Base-by-base conservation (phyloP, 2,113 vertebrate species). In the Calyptommatus sinebrachiatus region DNA sequence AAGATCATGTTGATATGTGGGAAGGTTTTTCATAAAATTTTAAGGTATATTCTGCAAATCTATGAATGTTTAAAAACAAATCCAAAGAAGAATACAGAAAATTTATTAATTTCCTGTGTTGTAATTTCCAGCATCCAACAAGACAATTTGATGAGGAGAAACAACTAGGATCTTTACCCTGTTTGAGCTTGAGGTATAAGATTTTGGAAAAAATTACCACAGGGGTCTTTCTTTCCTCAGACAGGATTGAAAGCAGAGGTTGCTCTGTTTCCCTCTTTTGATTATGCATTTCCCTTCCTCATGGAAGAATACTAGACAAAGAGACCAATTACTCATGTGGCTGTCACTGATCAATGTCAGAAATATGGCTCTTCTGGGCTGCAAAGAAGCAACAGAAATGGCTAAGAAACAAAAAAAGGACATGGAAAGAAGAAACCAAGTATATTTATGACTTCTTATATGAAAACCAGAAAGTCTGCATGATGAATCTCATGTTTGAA, bases 401-500 rank as follows among this genome's bases (percentile, higher is more conserved):
- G 0, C 53, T 45, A 50, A 63, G 8, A 73, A 10, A 35, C 73
- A 66, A n/a, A 12, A 12, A 10, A 80, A 72, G 61, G 63, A 4
- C 1, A 2, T 24, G 35, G 22, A n/a, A 53, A n/a, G 31, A 63
- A 77, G 18, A 72, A 61, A 50, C 26, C 60, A 76, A 65, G 46
- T 29, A 79, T 72, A 73, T 67, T 85, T 83, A n/a, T 4, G 57
- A 28, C 77, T 22, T 65, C 67, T 66, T 74, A 14, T 63, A 41
- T 73, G 77, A 78, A 78, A 80, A 68, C 73, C 57, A 71, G 67
- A 73, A 82, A 79, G 68, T 73, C 77, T 88, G 50, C 66, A 22
- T 78, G 68, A 83, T 81, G 77, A 77, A 62, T 70, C 73, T 87
- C 85, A 81, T 63, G 77, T 81, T 86, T 84, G 57, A 48, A 79